A percentile compares a stretch with the other conserved stretches of the same genome.
Evolutionary conservation across 2,888 invertebrate species (phyloP).

Genomic region (Rotaria sp.): DNA sequence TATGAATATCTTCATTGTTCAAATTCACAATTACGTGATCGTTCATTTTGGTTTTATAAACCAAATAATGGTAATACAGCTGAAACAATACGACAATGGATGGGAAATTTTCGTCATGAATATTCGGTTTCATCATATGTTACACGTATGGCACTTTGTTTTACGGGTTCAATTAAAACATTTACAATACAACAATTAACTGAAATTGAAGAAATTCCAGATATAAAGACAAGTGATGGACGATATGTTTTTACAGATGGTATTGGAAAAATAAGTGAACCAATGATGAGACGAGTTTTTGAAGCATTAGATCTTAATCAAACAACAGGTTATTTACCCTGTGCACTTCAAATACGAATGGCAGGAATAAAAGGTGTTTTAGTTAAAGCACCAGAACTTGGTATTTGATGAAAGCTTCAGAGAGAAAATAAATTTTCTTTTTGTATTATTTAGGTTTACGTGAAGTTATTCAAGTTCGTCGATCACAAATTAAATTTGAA

Average conservation of each 20-base stretch:
- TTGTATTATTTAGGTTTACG: not conserved
- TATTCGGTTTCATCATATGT: conserved; percentile 27
- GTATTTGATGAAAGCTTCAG: not conserved
- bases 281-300: conserved; percentile 10
- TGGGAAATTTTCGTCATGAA: conserved; percentile 27
- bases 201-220: conserved; percentile 11
- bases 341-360: conserved; percentile 22
- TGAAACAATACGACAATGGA: conserved; percentile 7
- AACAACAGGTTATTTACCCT: conserved; percentile 8
- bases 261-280: conserved; percentile 10
- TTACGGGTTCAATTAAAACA: conserved; percentile 8
- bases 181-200: not conserved
- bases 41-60: conserved; percentile 26
- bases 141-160: conserved; percentile 27
- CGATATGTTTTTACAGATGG: conserved; percentile 5
- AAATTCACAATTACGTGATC: conserved; percentile 21
- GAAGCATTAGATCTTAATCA: conserved; percentile 18
- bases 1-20: conserved; percentile 30
- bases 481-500: conserved; percentile 22
- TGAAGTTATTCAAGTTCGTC: conserved; percentile 4
- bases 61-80: not conserved
- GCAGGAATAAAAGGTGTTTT: conserved; percentile 29
- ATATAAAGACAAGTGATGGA: not conserved
- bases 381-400: conserved; percentile 14
- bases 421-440: not conserved